These are phyloP conservation scores for Troides oblongomaculatus DNA, from an alignment of 2,888 invertebrate genomes.

Conservation along the genomic window DNA sequence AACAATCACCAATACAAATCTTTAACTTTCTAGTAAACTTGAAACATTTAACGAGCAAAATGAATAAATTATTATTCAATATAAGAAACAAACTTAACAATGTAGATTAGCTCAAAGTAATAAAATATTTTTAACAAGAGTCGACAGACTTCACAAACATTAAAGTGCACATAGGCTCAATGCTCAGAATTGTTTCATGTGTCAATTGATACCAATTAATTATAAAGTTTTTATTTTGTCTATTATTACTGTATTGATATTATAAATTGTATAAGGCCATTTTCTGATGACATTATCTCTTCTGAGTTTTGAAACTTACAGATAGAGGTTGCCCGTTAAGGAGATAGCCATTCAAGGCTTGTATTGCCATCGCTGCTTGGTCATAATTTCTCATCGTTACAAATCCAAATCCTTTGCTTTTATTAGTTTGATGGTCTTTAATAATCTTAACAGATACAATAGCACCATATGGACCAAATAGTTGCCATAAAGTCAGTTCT, in stretches of 20 bases:
- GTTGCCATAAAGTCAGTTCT: slow-evolving; percentile 76
- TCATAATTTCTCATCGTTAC: slow-evolving; percentile 79
- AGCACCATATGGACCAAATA: slow-evolving; percentile 80
- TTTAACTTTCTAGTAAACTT: slow-evolving; percentile 78
- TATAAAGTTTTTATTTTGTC: slow-evolving; percentile 62
- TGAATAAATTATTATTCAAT: slow-evolving; percentile 80
- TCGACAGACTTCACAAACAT: slow-evolving; percentile 64
- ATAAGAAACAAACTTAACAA: slow-evolving; percentile 79
- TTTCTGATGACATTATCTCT: slow-evolving; percentile 74
- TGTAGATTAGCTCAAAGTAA: slow-evolving; percentile 78
- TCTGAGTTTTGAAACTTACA: slow-evolving; percentile 78
- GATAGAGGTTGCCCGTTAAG: slow-evolving; percentile 74
- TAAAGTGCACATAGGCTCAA: slow-evolving; percentile 57
- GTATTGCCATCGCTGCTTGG: slow-evolving; percentile 79
- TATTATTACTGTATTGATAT: slow-evolving; percentile 78
- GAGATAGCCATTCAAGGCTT: slow-evolving; percentile 74
- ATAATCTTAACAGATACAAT: slow-evolving; percentile 79
- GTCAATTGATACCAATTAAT: slow-evolving; percentile 68
- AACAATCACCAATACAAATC: slow-evolving; percentile 77
- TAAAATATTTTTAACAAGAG: slow-evolving; percentile 77
- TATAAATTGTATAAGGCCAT: slow-evolving; percentile 66
- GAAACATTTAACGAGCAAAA: slow-evolving; percentile 80
- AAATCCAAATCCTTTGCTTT: slow-evolving; percentile 79
- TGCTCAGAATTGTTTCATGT: slow-evolving; percentile 56
- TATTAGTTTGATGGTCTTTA: slow-evolving; percentile 77